phyloP scores from a whole-genome alignment of 2,113 vertebrate species.

The Erythrocercus mccallii region DNA sequence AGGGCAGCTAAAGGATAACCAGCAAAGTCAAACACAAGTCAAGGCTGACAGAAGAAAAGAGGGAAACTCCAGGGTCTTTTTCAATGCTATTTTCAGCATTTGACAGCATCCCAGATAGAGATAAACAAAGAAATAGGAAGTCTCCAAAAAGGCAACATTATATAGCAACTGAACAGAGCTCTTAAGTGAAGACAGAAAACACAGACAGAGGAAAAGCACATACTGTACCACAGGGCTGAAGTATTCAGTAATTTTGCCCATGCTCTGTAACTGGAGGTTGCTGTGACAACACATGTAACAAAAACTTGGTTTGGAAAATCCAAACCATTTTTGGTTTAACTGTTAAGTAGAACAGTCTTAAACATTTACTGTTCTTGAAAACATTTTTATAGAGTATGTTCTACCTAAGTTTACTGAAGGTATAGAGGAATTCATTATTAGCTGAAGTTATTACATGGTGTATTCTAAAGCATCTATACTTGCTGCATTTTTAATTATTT shows the following conservation, averaged over 20 bases:
- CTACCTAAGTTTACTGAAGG: background rate
- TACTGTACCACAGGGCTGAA: rapidly evolving
- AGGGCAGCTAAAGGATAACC: background rate
- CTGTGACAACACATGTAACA: background rate
- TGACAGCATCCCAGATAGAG: background rate
- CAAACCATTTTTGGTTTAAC: background rate
- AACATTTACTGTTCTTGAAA: background rate
- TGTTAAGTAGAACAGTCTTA: rapidly evolving
- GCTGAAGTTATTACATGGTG: background rate
- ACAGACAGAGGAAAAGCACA: background rate
- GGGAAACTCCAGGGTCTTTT: background rate
- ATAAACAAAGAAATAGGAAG: background rate
- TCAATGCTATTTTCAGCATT: background rate
- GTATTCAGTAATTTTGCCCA: background rate
- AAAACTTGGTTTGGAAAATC: background rate
- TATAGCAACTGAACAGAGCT: background rate
- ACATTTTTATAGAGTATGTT: background rate
- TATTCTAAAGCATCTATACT: background rate
- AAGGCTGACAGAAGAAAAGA: background rate
- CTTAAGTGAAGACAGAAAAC: background rate
- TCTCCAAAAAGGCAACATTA: rapidly evolving
- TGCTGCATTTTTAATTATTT: background rate
- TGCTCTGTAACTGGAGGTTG: background rate
- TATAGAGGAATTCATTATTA: background rate
- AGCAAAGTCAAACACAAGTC: background rate